These are phyloP conservation scores for Psittacula echo DNA, from an alignment of 2,797 vertebrate genomes.

Conservation along the genomic window DNA sequence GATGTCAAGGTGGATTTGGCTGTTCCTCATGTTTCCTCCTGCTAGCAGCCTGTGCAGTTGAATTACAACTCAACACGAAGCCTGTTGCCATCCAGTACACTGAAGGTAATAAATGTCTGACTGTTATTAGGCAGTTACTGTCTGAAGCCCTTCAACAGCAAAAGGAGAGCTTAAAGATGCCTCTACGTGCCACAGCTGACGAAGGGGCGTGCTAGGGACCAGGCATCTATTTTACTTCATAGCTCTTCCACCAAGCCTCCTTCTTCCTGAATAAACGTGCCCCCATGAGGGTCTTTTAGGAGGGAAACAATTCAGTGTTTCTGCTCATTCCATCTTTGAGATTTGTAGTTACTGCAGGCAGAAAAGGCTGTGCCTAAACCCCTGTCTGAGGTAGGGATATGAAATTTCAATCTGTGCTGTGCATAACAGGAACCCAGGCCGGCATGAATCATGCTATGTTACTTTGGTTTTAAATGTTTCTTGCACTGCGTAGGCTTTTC, in stretches of 20 bases:
- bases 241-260: not conserved
- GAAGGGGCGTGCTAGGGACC: not conserved
- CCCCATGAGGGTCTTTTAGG: slow-evolving; percentile 11
- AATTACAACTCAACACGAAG: not conserved
- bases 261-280: not conserved
- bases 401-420: slow-evolving; percentile 57
- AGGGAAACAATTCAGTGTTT: slow-evolving; percentile 4
- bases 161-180: not conserved
- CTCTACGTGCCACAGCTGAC: not conserved
- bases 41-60: not conserved
- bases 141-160: slow-evolving; percentile 10
- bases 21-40: not conserved
- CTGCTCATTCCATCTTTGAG: not conserved
- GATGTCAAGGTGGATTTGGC: not conserved
- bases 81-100: not conserved
- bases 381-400: slow-evolving; percentile 49
- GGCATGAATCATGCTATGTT: slow-evolving; percentile 60
- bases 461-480: slow-evolving; percentile 34
- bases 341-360: not conserved
- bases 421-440: slow-evolving; percentile 52
- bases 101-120: not conserved
- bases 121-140: slow-evolving; percentile 7
- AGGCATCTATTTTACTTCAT: not conserved
- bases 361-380: not conserved
- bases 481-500: slow-evolving; percentile 55